Evolutionary conservation across 2,888 invertebrate genomes (phyloP), one percentile per base, ranked within the genome.

Genomic region (Rhagium mordax): DNA sequence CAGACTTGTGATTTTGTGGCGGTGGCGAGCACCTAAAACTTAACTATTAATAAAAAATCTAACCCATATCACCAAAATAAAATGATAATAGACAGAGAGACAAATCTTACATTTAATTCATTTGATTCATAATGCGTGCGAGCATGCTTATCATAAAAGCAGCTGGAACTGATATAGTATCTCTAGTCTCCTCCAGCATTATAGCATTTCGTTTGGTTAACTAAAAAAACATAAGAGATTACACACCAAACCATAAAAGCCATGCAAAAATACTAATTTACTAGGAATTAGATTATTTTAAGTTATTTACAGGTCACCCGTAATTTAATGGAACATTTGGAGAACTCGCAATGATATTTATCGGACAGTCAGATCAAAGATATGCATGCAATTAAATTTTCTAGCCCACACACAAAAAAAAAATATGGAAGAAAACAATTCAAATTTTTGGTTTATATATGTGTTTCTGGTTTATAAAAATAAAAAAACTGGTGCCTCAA

Each of bases 91-190:
- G 59, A 74, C 33, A 24, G 53, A 62, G 27, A 61, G 2, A 33
- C 21, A 79, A 80, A 70, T 21, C 51, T 33, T 15, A 74, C 53
- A 60, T 41, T 57, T 41, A 59, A 59, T 68, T 51, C 29, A 68
- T 51, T 66, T 66, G 66, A 66, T 66, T 66, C 53, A 53, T 66
- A 68, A 68, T 57, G 33, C 41, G 47, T 67, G 92, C 91, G 83
- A 93, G 85, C 91, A 93, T 92, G 81, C 93, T 88, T 79, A 96
- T 93, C 94, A 96, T n/a, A 41, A 41, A 95, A 65, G 94, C 92
- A 20, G 95, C 95, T 47, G 95, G 95, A 71, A 96, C 95, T 41
- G 95, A 95, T 75, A 96, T 94, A 0, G 95, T 96, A 84, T 95
- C 95, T 86, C 92, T 91, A 24, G 95, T 95, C 88, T 95, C 95